Percentiles rank a stretch among this genome's conserved stretches.
Conservation (phyloP, 2,113 vertebrate genomes). For the Formicarius rufipectus region DNA sequence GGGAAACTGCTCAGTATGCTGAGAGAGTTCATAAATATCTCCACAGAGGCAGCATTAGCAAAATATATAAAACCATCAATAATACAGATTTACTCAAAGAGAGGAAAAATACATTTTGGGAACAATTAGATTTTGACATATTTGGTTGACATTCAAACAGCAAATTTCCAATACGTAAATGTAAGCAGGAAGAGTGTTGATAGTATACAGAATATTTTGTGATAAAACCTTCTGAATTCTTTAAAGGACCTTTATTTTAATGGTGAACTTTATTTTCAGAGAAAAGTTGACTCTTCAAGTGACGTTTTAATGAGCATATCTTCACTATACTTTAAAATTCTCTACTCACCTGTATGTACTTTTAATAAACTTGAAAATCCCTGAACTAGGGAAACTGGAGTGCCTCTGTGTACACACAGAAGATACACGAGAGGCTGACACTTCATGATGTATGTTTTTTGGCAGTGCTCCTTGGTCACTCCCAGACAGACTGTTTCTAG, state of each 20-base stretch:
- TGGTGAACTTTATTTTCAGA: not conserved
- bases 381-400: not conserved
- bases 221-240: not conserved
- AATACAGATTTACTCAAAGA: not conserved
- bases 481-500: not conserved
- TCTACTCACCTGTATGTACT: not conserved
- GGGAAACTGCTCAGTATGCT: not conserved
- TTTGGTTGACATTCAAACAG: not conserved
- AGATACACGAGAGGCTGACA: not conserved
- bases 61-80: not conserved
- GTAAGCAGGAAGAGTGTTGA: not conserved
- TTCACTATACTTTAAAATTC: not conserved
- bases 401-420: not conserved
- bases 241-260: not conserved
- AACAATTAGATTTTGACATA: not conserved
- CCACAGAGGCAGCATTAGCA: not conserved
- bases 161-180: not conserved
- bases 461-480: not conserved
- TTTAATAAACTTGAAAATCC: not conserved
- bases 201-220: not conserved
- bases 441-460: not conserved
- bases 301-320: not conserved
- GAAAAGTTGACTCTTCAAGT: not conserved
- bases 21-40: not conserved
- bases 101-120: not conserved